Evolutionary conservation across 37 sponge, comb jelly and placozoan species (phyloP).

Genomic region (Dysidea cf. avara): DNA sequence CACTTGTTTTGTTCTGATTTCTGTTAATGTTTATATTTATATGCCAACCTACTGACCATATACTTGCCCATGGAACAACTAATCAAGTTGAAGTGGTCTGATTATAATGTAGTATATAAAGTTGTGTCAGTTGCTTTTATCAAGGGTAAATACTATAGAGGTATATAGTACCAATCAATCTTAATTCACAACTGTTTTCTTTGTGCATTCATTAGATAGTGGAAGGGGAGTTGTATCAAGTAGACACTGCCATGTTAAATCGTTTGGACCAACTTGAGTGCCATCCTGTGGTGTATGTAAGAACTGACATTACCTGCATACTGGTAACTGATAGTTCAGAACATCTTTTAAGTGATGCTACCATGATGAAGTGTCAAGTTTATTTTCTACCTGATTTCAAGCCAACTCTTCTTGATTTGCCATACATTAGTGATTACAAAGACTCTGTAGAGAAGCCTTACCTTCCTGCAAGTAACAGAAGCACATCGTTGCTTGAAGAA

Average conservation of each 20-base stretch:
- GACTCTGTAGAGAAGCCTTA: background rate
- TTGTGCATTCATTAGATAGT: slow-evolving; percentile 26
- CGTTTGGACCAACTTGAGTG: slow-evolving; percentile 50
- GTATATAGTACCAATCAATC: too few relatives aligned
- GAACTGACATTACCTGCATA: slow-evolving; percentile 1
- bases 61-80: too few relatives aligned
- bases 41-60: too few relatives aligned
- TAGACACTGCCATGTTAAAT: slow-evolving; percentile 46
- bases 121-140: too few relatives aligned
- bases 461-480: background rate
- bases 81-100: too few relatives aligned
- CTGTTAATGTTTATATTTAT: too few relatives aligned
- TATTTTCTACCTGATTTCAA: slow-evolving; percentile 51
- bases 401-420: slow-evolving; percentile 9
- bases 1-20: too few relatives aligned
- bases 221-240: slow-evolving; percentile 59
- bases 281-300: slow-evolving; percentile 39
- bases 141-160: too few relatives aligned
- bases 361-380: slow-evolving; percentile 12
- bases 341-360: background rate
- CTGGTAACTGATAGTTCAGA: slow-evolving; percentile 1
- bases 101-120: too few relatives aligned
- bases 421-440: slow-evolving; percentile 10
- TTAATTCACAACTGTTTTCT: too few relatives aligned
- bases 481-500: too few relatives aligned